Evolutionary conservation across 2,113 vertebrate genomes (phyloP).

Genomic region (Pygoscelis adeliae): DNA sequence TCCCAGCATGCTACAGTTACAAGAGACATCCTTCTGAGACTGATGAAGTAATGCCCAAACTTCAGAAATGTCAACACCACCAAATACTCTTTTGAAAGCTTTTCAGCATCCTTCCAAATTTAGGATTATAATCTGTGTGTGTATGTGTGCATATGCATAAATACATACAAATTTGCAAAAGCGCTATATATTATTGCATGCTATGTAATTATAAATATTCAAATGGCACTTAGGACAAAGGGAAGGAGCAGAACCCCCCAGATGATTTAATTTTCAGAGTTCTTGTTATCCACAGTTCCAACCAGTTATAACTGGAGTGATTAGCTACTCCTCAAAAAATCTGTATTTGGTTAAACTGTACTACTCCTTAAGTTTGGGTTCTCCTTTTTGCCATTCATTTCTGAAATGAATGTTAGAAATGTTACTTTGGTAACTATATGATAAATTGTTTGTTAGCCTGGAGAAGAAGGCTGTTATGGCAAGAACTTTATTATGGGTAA

Average conservation of each 20-base stretch:
- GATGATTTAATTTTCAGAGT: not conserved
- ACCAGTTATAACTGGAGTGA: not conserved
- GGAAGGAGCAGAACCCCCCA: not conserved
- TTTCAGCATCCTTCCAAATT: not conserved
- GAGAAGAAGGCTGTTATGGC: not conserved
- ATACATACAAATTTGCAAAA: not conserved
- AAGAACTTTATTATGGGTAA: not conserved
- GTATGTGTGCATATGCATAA: not conserved
- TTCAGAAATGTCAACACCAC: not conserved
- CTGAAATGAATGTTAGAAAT: not conserved
- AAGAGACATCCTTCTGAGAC: not conserved
- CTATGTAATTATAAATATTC: not conserved
- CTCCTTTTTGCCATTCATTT: not conserved
- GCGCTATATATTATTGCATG: accelerated
- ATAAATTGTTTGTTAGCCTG: not conserved
- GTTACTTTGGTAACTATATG: not conserved
- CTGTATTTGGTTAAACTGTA: not conserved
- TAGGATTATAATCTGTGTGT: not conserved
- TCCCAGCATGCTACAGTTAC: not conserved
- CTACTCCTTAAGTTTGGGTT: not conserved
- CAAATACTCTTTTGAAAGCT: not conserved
- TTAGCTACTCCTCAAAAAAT: not conserved
- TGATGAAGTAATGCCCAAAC: not conserved
- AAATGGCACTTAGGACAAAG: not conserved
- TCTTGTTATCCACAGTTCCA: not conserved